Conservation (phyloP, 2,797 vertebrate species). For the Halcyon leucocephala region DNA sequence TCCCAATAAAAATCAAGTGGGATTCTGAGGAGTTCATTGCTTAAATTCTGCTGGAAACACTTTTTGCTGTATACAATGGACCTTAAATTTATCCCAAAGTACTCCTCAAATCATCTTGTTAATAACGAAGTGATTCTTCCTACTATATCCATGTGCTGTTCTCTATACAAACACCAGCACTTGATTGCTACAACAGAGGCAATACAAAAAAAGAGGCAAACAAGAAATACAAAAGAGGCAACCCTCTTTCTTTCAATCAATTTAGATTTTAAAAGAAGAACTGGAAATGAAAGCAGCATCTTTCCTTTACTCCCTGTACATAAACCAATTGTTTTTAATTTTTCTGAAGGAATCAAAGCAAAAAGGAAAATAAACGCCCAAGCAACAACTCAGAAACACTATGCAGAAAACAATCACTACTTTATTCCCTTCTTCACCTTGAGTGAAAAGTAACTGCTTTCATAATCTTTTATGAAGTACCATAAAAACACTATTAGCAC, state of each 20-base stretch:
- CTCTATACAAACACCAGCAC: not conserved
- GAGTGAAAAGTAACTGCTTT: not conserved
- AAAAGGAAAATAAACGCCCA: not conserved
- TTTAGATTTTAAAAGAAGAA: not conserved
- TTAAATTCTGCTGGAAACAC: not conserved
- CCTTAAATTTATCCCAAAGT: not conserved
- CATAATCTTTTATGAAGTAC: not conserved
- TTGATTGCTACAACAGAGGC: not conserved
- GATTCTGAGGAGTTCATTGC: not conserved
- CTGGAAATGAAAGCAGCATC: fast-evolving
- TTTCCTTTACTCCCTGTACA: not conserved
- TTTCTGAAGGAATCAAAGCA: not conserved
- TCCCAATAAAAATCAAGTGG: not conserved
- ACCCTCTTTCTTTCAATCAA: not conserved
- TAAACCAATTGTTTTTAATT: not conserved
- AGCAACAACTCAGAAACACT: not conserved
- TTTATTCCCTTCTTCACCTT: not conserved
- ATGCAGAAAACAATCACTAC: not conserved
- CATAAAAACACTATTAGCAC: not conserved
- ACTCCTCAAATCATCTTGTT: not conserved
- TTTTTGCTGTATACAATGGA: not conserved
- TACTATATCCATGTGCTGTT: not conserved
- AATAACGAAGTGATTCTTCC: not conserved
- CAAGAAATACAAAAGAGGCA: not conserved
- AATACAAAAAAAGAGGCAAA: not conserved